Conservation (phyloP, 1,140 invertebrate species). For the Carcinoscorpius rotundicauda region DNA sequence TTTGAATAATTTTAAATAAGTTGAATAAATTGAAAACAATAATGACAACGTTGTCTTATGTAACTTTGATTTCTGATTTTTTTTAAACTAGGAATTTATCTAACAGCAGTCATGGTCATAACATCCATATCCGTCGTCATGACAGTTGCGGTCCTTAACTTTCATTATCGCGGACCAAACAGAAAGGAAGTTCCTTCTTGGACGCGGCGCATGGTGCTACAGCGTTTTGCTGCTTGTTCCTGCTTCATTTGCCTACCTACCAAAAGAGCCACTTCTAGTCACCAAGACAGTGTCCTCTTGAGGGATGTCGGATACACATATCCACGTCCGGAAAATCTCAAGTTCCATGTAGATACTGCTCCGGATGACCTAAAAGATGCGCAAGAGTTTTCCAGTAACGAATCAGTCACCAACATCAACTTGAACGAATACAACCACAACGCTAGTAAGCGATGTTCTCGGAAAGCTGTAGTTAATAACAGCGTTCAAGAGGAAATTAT, state of each 20-base stretch:
- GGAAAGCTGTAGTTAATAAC: not conserved
- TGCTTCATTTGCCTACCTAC: slow-evolving; percentile 21
- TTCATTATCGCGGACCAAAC: slow-evolving; percentile 42
- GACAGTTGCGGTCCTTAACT: slow-evolving; percentile 40
- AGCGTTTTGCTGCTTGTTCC: slow-evolving; percentile 25
- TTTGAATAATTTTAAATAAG: no score
- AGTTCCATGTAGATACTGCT: not conserved
- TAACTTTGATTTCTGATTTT: not conserved
- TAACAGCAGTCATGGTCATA: slow-evolving; percentile 39
- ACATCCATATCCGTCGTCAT: slow-evolving; percentile 42
- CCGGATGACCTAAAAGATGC: slow-evolving; percentile 10
- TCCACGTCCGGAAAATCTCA: not conserved
- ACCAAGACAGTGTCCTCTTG: not conserved
- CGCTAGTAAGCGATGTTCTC: no score
- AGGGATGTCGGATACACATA: not conserved
- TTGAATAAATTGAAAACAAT: no score
- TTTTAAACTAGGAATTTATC: slow-evolving; percentile 31
- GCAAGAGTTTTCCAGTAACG: not conserved
- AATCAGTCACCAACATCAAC: slow-evolving; percentile 14
- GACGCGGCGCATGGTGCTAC: slow-evolving; percentile 33
- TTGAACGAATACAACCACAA: slow-evolving; percentile 1
- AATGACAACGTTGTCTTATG: no score
- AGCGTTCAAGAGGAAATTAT: slow-evolving; percentile 29
- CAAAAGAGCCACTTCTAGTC: slow-evolving; percentile 3
- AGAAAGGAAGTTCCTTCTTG: slow-evolving; percentile 38